Evolutionary conservation across 2,888 invertebrate genomes (phyloP).

Genomic region (Abrostola tripartita): DNA sequence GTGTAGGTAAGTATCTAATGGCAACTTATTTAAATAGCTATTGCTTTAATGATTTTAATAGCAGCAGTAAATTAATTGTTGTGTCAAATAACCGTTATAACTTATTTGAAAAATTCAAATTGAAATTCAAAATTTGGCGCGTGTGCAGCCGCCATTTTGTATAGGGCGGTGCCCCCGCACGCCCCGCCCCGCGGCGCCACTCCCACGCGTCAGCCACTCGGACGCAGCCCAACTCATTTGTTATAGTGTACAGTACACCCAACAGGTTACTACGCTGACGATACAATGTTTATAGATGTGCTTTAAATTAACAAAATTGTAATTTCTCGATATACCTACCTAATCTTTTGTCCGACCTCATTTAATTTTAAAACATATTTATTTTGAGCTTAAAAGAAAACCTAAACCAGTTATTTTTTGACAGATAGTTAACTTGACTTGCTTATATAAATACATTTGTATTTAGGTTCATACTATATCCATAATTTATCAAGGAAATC

Average conservation of each 20-base stretch:
- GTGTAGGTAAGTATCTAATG: neutral
- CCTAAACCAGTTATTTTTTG: too few species aligned
- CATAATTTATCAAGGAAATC: too few species aligned
- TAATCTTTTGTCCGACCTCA: too few species aligned
- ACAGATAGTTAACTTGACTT: too few species aligned
- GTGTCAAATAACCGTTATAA: conserved; percentile 13
- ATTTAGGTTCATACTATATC: too few species aligned
- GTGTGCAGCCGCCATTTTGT: conserved; percentile 88
- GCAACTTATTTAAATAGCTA: neutral
- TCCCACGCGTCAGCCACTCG: conserved; percentile 82
- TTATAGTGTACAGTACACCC: conserved; percentile 81
- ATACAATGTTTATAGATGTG: conserved; percentile 9
- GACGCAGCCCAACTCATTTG: conserved; percentile 88
- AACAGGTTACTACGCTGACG: conserved; percentile 68
- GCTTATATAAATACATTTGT: too few species aligned
- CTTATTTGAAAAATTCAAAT: conserved; percentile 48
- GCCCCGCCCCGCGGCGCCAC: conserved; percentile 87
- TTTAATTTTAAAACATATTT: too few species aligned
- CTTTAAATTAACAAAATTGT: neutral
- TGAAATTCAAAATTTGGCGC: conserved; percentile 88
- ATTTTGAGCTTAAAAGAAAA: too few species aligned
- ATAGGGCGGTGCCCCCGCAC: conserved; percentile 86
- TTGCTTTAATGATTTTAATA: neutral
- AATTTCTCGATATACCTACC: too few species aligned
- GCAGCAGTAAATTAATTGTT: neutral